Conservation (phyloP, 2,888 invertebrate genomes). For the Argyresthia goedartella region DNA sequence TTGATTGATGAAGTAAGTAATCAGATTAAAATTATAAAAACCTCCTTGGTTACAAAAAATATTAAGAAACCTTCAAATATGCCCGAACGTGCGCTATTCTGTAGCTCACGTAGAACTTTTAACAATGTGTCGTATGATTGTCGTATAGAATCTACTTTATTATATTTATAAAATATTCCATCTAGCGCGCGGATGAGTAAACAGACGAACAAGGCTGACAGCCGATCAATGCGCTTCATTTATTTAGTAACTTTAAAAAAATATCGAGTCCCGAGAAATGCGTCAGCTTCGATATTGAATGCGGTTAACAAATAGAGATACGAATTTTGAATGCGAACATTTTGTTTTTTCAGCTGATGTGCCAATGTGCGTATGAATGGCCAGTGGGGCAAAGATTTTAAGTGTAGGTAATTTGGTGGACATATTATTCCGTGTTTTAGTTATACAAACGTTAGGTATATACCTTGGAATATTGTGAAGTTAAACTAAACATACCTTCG, state of each 20-base stretch:
- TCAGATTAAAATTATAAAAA: too few relatives aligned
- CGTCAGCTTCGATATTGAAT: neutral
- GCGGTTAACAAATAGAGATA: slow-evolving; percentile 7
- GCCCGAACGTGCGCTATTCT: too few relatives aligned
- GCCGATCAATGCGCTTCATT: slow-evolving; percentile 58
- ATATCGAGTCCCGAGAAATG: slow-evolving; percentile 27
- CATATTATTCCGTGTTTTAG: too few relatives aligned
- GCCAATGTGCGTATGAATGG: neutral
- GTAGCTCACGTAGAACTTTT: slow-evolving; percentile 12
- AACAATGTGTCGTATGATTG: slow-evolving; percentile 30
- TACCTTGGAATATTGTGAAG: too few relatives aligned
- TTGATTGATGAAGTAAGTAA: too few relatives aligned
- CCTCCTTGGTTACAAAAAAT: too few relatives aligned
- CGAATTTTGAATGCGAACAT: slow-evolving; percentile 13
- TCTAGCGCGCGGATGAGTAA: slow-evolving; percentile 30
- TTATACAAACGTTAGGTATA: too few relatives aligned
- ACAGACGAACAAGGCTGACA: slow-evolving; percentile 45
- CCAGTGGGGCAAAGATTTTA: too few relatives aligned
- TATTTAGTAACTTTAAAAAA: slow-evolving; percentile 61
- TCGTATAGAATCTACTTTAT: slow-evolving; percentile 21
- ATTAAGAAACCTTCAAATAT: too few relatives aligned
- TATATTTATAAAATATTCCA: slow-evolving; percentile 18
- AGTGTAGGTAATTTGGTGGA: too few relatives aligned
- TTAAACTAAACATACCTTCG: too few relatives aligned
- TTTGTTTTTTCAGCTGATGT: slow-evolving; percentile 35